Base-by-base conservation (phyloP, 2,888 invertebrate genomes). In the Lamproptera curius region DNA sequence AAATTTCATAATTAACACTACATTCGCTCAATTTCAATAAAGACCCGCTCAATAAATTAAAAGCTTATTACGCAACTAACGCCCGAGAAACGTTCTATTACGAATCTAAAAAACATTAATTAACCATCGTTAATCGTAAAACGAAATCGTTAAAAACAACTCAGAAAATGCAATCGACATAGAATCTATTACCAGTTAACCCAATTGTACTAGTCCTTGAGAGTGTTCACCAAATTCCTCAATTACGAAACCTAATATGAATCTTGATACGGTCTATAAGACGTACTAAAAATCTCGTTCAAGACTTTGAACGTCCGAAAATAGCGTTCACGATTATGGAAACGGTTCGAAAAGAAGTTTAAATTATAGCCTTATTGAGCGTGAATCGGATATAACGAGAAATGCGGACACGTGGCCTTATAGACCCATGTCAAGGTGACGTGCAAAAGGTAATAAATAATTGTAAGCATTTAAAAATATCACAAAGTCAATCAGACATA, bases 171-270 rank as follows among this genome's bases (percentile, higher is more conserved):
- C 31, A 31, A 31, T 9, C 31, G 31, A 13, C 31, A 31, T 8
- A 17, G 33, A 35, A 35, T 40, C 46, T 36, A 36, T 33, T 34
- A 13, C 28, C 16, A 35, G 26, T 36, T 36, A 28, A 42, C 46
- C 42, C 31, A 17, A 16, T 42, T 41, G 31, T 2, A 41, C 6
- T n/a, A 47, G 42, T 42, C 46, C 41, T 41, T 42, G 46, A 37
- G n/a, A 40, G 23, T 17, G 31, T 41, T 47, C 15, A 31, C 17
- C 15, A 20, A 42, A 47, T 47, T 47, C 31, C 17, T 11, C 34
- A 45, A 16, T 33, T 31, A 6, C 42, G 33, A 46, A 46, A 40
- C 39, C n/a, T 17, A 47, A 47, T 20, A 31, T 36, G 36, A 31
- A 42, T 37, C 14, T 37, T 31, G 37, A 17, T 42, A 28, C 8